Evolutionary conservation across 2,888 invertebrate species (phyloP), one percentile per base, ranked within the genome.

Genomic region (Oasisia sp.): DNA sequence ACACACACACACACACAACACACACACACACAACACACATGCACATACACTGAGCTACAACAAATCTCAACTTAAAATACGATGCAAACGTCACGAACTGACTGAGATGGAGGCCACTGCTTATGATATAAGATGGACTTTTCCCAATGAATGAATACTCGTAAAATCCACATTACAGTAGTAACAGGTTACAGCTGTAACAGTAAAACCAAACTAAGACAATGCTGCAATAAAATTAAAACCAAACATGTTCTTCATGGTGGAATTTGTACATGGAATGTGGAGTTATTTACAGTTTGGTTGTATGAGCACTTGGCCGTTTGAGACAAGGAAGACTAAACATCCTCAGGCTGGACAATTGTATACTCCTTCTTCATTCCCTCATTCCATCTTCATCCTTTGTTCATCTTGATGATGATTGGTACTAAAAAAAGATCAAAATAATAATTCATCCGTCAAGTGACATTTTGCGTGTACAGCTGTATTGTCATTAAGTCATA

Each of bases 361-460:
- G 14, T n/a, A 19, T 74, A 19, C 27, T 74, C n/a, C 74, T 74
- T 74, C 74, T 74, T 74, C 74, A 27, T 74, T 50, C 50, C 14
- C 50, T 50, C 50, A 50, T 3, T 74, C 27, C 27, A 19, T 74
- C 27, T 74, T 74, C 74, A 74, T 74, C n/a, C n/a, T n/a, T 74
- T 19, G 74, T 74, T 74, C 74, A 74, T 74, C 74, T 74, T 74
- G n/a, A 74, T 74, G 74, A 74, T 74, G n/a, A 74, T 74, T 27
- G 74, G 74, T 27, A 74, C 74, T 74, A 27, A 74, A 74, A 74
- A 74, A 74, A 74, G 19, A 74, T 74, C 74, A 74, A 74, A 27
- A 7, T 74, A 7, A 74, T 74, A 74, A 3, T 5, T 74, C 74
- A 19, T n/a, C n/a, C 74, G 5, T 50, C 50, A 38, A 38, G 38